These are phyloP conservation scores for Balaenoptera acutorostrata DNA, from an alignment of 2,113 vertebrate species.

Conservation along the genomic window DNA sequence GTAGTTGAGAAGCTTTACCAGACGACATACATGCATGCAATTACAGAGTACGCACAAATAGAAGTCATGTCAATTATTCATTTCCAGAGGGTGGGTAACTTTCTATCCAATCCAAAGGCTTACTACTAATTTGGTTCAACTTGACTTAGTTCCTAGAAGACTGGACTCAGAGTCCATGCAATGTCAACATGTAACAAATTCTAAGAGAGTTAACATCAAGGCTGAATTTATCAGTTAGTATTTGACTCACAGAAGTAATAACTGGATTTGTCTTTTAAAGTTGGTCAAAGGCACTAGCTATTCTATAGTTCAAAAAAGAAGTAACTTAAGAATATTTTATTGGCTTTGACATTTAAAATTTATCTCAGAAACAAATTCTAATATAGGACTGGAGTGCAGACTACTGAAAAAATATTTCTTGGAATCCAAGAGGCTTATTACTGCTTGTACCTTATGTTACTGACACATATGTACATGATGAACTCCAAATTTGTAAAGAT, in stretches of 20 bases:
- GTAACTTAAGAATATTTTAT: neutral
- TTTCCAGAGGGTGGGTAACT: neutral
- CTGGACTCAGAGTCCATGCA: neutral
- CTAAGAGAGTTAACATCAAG: neutral
- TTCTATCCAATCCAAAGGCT: neutral
- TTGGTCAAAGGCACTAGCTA: neutral
- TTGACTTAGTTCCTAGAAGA: neutral
- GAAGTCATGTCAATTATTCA: neutral
- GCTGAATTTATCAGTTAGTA: neutral
- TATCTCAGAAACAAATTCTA: constrained; percentile 32
- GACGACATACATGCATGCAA: neutral
- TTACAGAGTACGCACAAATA: neutral
- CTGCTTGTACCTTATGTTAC: neutral
- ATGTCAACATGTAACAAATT: constrained; percentile 1
- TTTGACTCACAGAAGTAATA: neutral
- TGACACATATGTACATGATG: neutral
- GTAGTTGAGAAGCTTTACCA: neutral
- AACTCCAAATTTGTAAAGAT: neutral
- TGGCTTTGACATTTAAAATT: constrained; percentile 1
- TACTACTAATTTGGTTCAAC: neutral
- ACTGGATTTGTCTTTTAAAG: constrained; percentile 13
- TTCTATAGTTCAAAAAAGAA: neutral
- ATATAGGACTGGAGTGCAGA: neutral
- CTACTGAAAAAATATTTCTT: constrained; percentile 1
- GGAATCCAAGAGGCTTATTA: neutral